These are phyloP conservation scores for Baryphthengus martii DNA, from an alignment of 2,113 vertebrate species.

Conservation along the genomic window DNA sequence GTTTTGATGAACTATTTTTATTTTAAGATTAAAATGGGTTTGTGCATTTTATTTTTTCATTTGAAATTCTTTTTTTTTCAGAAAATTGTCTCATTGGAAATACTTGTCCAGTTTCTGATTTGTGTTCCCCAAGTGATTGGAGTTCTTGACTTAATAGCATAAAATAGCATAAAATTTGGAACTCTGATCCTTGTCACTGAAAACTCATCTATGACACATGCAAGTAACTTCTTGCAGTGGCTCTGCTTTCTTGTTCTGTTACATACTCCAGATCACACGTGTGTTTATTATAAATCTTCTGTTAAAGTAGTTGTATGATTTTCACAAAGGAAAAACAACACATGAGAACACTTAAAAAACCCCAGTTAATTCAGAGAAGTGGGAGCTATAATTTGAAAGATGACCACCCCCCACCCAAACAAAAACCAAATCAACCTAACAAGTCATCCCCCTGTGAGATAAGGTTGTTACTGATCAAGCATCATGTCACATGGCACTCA, in stretches of 20 bases:
- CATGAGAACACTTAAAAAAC: background rate
- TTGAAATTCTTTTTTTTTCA: background rate
- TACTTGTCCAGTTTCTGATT: background rate
- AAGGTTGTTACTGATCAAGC: background rate
- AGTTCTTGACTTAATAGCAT: background rate
- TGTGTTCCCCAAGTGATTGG: background rate
- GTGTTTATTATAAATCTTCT: background rate
- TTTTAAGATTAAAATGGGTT: background rate
- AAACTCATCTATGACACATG: background rate
- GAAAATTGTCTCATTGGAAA: background rate
- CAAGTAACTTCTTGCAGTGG: background rate
- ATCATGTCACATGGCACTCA: background rate
- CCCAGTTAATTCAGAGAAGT: background rate
- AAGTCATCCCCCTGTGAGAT: background rate
- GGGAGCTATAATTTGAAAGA: background rate
- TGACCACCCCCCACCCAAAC: too few relatives aligned
- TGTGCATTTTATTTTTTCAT: background rate
- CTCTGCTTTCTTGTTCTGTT: background rate
- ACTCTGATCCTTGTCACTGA: background rate
- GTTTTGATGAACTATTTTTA: background rate
- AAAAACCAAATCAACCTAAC: background rate
- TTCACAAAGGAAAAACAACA: background rate
- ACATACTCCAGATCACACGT: fast-evolving
- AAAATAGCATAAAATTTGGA: background rate
- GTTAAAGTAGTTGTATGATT: background rate